Evolutionary conservation across 2,888 invertebrate genomes (phyloP), one percentile per base, ranked within the genome.

Genomic region (Xestoiulus laeticollis): DNA sequence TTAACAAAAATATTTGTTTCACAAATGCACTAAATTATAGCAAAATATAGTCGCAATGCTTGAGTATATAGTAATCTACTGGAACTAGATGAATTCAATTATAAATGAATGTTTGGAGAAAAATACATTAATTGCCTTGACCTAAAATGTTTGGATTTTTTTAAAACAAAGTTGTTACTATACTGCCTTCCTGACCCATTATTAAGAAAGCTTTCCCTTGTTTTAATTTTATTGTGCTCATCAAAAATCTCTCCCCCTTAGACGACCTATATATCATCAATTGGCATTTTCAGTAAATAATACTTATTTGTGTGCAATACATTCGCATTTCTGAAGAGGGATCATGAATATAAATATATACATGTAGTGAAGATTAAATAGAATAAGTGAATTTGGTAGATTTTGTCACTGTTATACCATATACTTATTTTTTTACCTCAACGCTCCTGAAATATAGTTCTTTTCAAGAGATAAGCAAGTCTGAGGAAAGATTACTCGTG

Each of bases 111-210:
- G 59, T 59, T 59, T 59, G 59, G n/a, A 59, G 59, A 59, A 59
- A n/a, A 19, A 59, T 16, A n/a, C 14, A 59, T 59, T 59, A 59
- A 59, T 59, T 59, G 59, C 59, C 59, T 59, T 59, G 59, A 59
- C 59, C 59, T 59, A 59, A n/a, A 59, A 59, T 59, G 6, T 2
- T n/a, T 6, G 1, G n/a, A 38, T 38, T 38, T 38, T 59, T 59
- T 59, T 8, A 59, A 19, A 59, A 59, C 14, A 19, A n/a, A 59
- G 19, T 59, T 59, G 59, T 59, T 59, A n/a, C n/a, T 16, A 59
- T 59, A 59, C 59, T 59, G 59, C 59, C 59, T 59, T 59, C 59
- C 59, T 59, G 59, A 59, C 59, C 59, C n/a, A 59, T 59, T 59
- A 59, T 59, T 59, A 59, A 59, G n/a, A 59, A 59, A n/a, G 59